Base-by-base conservation (phyloP, 2,113 vertebrate species). In the Cynocephalus volans region DNA sequence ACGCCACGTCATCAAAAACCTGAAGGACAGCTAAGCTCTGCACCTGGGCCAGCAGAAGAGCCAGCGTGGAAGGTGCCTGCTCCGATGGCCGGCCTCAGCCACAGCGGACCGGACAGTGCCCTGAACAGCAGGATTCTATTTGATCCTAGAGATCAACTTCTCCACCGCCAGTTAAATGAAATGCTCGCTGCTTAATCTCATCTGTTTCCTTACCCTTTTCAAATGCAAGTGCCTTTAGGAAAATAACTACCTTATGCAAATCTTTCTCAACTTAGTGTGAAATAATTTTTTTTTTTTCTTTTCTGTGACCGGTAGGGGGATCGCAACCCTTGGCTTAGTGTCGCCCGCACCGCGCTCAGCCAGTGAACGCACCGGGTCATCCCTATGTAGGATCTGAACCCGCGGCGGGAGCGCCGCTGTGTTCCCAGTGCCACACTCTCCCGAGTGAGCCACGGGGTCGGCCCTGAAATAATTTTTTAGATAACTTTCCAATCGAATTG, bases 401-500 rank as follows among this genome's bases (percentile, higher is more conserved):
- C n/a, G n/a, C n/a, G n/a, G n/a, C n/a, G n/a, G n/a, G n/a, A n/a
- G n/a, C n/a, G n/a, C n/a, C n/a, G n/a, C n/a, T n/a, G n/a, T n/a
- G n/a, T n/a, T n/a, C n/a, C n/a, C n/a, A n/a, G n/a, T n/a, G n/a
- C n/a, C n/a, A n/a, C n/a, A n/a, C n/a, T n/a, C n/a, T n/a, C n/a
- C n/a, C n/a, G n/a, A n/a, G n/a, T n/a, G n/a, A n/a, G n/a, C n/a
- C n/a, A n/a, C n/a, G n/a, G n/a, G n/a, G n/a, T n/a, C n/a, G n/a
- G n/a, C n/a, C n/a, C n/a, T 83, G 56, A 96, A 90, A 90, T 60
- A 65, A 87, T 70, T 64, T 90, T 54, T 83, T 33, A n/a, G 56
- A 33, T 76, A 70, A 52, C 41, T 87, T 96, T 90, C 52, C 77
- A 75, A 73, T 84, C 62, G 83, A 56, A 79, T 48, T 79, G 11